These are phyloP conservation scores for Halocynthia roretzi DNA, from an alignment of 23 tunicate species.

Conservation along the genomic window DNA sequence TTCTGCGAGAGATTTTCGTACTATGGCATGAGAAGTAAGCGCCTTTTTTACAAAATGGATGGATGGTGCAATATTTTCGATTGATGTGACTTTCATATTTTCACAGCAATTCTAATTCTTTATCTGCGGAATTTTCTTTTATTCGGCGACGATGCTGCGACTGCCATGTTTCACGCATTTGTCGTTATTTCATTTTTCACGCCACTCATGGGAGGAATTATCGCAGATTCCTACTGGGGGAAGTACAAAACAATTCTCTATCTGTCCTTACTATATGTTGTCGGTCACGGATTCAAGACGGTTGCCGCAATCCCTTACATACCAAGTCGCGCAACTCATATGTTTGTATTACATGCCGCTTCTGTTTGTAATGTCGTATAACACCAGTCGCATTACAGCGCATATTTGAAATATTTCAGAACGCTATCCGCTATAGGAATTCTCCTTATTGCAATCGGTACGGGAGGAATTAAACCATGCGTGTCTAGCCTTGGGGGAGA, in stretches of 20 bases:
- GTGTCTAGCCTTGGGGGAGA: slow-evolving; percentile 26
- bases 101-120: slow-evolving; percentile 22
- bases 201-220: slow-evolving; percentile 19
- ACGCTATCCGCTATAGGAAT: slow-evolving; percentile 6
- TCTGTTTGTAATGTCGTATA: not conserved
- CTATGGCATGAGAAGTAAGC: slow-evolving; percentile 30
- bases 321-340: slow-evolving; percentile 4
- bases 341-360: slow-evolving; percentile 10
- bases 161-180: slow-evolving; percentile 13
- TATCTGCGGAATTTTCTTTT: slow-evolving; percentile 22
- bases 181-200: slow-evolving; percentile 3
- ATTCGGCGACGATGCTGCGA: slow-evolving; percentile 19
- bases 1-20: slow-evolving; percentile 26
- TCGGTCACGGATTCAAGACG: slow-evolving; percentile 16
- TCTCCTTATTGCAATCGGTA: slow-evolving; percentile 16
- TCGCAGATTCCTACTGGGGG: slow-evolving; percentile 27
- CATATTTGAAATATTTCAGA: slow-evolving; percentile 12
- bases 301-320: slow-evolving; percentile 26
- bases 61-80: too few relatives aligned
- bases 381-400: not conserved
- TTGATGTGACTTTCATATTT: not conserved
- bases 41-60: too few relatives aligned
- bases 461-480: slow-evolving; percentile 25
- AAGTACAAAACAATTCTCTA: slow-evolving; percentile 21
- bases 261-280: slow-evolving; percentile 4